phyloP scores from a whole-genome alignment of 2,113 vertebrate species.

The Gracilinanus agilis region DNA sequence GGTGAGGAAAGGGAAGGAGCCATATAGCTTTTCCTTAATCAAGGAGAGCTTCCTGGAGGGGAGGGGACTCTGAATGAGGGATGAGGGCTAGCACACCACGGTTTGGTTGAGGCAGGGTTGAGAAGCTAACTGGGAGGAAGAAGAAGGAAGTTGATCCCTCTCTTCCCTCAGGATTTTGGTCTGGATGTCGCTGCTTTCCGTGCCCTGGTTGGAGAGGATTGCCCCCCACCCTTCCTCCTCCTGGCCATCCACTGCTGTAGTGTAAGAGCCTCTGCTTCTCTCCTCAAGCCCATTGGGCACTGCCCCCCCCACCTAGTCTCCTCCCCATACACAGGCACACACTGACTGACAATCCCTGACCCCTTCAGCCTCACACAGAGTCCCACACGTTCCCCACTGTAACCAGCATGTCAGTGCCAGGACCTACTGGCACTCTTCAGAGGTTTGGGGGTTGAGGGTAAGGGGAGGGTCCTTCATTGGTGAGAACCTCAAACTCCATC shows the following conservation, averaged over 20 bases:
- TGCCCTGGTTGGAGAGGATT: slow-evolving; percentile 91
- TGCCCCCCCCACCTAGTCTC: background rate
- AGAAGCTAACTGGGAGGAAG: background rate
- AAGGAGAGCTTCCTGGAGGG: slow-evolving; percentile 8
- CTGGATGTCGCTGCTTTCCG: slow-evolving; percentile 91
- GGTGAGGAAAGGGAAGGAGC: slow-evolving; percentile 3
- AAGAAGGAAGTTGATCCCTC: slow-evolving; percentile 28
- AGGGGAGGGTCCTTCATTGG: background rate
- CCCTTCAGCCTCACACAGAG: background rate
- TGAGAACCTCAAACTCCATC: slow-evolving; percentile 27
- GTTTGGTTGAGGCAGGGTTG: background rate
- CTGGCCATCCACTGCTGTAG: slow-evolving; percentile 94
- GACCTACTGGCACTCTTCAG: background rate
- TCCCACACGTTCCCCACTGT: background rate
- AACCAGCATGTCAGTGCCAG: background rate
- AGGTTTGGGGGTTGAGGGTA: background rate
- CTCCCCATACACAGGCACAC: background rate
- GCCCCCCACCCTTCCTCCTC: slow-evolving; percentile 90
- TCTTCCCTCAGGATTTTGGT: slow-evolving; percentile 91
- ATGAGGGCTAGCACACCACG: background rate
- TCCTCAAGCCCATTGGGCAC: background rate
- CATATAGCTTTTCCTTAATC: background rate
- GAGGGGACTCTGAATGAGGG: background rate
- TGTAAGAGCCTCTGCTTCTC: slow-evolving; percentile 82
- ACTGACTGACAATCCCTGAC: background rate